These are phyloP conservation scores for Tigriopus californicus DNA, from an alignment of 2,888 invertebrate species.

Conservation along the genomic window DNA sequence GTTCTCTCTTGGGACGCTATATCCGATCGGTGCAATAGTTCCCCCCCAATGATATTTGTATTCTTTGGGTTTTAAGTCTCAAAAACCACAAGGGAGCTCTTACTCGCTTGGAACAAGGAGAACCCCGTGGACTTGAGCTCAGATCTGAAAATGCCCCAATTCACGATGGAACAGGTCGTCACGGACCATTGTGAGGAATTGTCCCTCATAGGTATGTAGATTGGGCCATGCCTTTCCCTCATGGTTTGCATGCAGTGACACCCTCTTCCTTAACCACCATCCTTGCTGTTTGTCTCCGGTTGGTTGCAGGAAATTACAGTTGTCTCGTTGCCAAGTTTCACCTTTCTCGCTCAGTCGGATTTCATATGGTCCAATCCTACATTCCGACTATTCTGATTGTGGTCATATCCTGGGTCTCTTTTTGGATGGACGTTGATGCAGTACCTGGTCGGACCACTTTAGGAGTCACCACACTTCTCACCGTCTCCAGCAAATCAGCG, in stretches of 20 bases:
- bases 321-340: constrained; percentile 23
- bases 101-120: constrained; percentile 21
- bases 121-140: constrained; percentile 23
- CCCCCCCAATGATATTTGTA: too few species aligned
- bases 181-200: constrained; percentile 21
- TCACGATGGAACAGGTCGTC: constrained; percentile 22
- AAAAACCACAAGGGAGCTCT: constrained; percentile 23
- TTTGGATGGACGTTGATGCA: constrained; percentile 36
- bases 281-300: neutral
- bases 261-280: too few species aligned
- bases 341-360: constrained; percentile 22
- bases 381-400: constrained; percentile 24
- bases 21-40: too few species aligned
- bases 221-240: neutral
- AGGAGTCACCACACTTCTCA: constrained; percentile 32
- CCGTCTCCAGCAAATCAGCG: constrained; percentile 31
- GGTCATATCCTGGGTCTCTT: constrained; percentile 27
- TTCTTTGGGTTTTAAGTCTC: constrained; percentile 18
- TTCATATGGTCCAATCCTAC: constrained; percentile 24
- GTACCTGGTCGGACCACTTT: constrained; percentile 34
- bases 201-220: constrained; percentile 21
- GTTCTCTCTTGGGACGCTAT: too few species aligned
- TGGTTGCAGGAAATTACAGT: constrained; percentile 22
- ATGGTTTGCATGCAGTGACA: too few species aligned
- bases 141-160: constrained; percentile 24